Evolutionary conservation across 2,113 vertebrate genomes (phyloP), one percentile per base, ranked within the genome.

Genomic region (Eubucco bourcierii): DNA sequence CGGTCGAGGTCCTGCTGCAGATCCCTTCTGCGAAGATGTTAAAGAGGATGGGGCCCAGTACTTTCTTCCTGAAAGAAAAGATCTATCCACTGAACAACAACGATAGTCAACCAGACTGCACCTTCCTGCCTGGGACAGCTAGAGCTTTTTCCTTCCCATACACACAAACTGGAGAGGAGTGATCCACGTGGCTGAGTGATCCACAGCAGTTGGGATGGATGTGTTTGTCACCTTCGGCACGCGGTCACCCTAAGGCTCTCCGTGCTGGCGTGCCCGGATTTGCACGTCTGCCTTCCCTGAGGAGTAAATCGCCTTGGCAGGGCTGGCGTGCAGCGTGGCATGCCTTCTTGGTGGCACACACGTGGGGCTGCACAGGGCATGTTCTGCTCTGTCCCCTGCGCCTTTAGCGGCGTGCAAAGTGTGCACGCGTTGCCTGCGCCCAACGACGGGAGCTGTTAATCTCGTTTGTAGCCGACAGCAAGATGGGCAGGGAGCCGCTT

Each of bases 401-500:
- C 15, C 58, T 79, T 76, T 87, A 53, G 66, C 84, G 79, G 70
- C 4, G 4, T 75, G 80, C 39, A 63, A 53, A 58, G 44, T 67
- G 29, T 70, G 65, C 58, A 15, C 15, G 10, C 47, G 7, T 84
- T 77, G 90, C 50, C 19, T 66, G 63, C 55, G 5, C 90, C 95
- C 90, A 52, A 95, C 94, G 70, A 91, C 0, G 15, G 93, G 91
- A 87, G 88, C 89, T 97, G 95, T 97, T 98, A 97, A 97, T 97
- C 96, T 96, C 95, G 84, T 95, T 97, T 89, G 81, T 96, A 90
- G 96, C 96, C 88, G 86, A 93, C 90, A 97, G 96, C 90, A 88
- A 97, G 94, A 97, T 92, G 94, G 97, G 88, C 91, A 96, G 87
- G 95, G 96, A 97, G 47, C 16, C 4, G 72, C 94, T 96, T 98